Evolutionary conservation across 2,113 vertebrate genomes (phyloP).

Genomic region (Zootoca vivipara): DNA sequence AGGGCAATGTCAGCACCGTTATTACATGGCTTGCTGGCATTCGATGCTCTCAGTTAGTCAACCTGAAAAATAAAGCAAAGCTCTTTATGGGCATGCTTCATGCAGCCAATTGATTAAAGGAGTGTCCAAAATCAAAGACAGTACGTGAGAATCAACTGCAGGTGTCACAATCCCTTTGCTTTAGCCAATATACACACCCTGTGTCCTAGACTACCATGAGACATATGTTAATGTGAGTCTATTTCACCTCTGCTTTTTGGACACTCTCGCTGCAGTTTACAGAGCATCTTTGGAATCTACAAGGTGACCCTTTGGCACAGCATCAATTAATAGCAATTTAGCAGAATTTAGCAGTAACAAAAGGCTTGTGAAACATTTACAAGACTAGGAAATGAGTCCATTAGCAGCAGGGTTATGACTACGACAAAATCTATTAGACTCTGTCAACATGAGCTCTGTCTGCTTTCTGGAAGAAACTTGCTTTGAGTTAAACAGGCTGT

Average conservation of each 20-base stretch:
- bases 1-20: background rate
- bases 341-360: conserved; percentile 24
- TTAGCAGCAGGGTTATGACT: conserved; percentile 23
- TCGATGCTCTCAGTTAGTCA: background rate
- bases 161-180: background rate
- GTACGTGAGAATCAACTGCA: background rate
- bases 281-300: conserved; percentile 17
- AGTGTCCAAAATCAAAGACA: background rate
- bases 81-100: background rate
- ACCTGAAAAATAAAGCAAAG: background rate
- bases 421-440: conserved; percentile 29
- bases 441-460: background rate
- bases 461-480: conserved; percentile 36
- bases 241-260: conserved; percentile 13
- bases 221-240: conserved; percentile 6
- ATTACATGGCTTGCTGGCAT: background rate
- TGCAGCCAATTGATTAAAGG: background rate
- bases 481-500: conserved; percentile 11
- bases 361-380: conserved; percentile 3
- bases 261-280: background rate
- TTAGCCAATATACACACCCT: background rate
- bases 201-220: background rate
- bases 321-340: conserved; percentile 25
- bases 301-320: conserved; percentile 8
- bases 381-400: conserved; percentile 25